Base-by-base conservation (phyloP, 1,140 invertebrate genomes). In the Drosophila nigrodunni region DNA sequence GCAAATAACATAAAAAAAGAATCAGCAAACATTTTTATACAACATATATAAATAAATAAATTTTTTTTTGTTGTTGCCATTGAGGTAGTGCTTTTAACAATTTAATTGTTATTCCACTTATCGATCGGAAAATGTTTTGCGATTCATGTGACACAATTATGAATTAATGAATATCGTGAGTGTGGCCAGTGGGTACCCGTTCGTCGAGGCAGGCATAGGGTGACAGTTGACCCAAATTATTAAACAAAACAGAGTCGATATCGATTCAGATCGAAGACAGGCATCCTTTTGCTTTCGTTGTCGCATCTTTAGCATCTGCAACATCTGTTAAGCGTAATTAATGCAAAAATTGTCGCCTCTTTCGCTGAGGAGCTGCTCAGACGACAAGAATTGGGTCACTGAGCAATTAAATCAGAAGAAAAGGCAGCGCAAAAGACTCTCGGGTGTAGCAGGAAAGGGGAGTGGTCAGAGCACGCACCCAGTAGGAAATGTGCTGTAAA, bases 41-140 rank as follows among this genome's bases (percentile, higher is more conserved):
- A 21, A 55, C 49, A 64, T n/a, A 46, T 50, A 65, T 13, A 64
- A n/a, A 46, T 49, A 64, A 30, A 30, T 9, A 59, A 47, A 47
- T 43, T 30, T 6, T 46, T 46, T 13, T 39, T 60, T 35, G 21
- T 52, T 43, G 30, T 67, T 41, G 10, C 62, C 73, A 67, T 80
- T 76, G 59, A 60, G 66, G 39, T 79, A 47, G 25, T 62, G 57
- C 46, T 60, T 47, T 68, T 64, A 65, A 59, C 39, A 35, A 60
- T 43, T 83, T 66, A 79, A 82, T 82, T 83, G 76, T 41, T n/a
- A 13, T 46, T 11, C 59, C 77, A 75, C 74, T 79, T 74, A 79
- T 69, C 46, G 47, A 49, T 21, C n/a, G 37, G n/a, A 8, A 7
- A 50, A 11, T n/a, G 47, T 18, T 11, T 25, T 52, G 25, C 49